Base-by-base conservation (phyloP, 2,113 vertebrate species). In the Pterocles orientalis region DNA sequence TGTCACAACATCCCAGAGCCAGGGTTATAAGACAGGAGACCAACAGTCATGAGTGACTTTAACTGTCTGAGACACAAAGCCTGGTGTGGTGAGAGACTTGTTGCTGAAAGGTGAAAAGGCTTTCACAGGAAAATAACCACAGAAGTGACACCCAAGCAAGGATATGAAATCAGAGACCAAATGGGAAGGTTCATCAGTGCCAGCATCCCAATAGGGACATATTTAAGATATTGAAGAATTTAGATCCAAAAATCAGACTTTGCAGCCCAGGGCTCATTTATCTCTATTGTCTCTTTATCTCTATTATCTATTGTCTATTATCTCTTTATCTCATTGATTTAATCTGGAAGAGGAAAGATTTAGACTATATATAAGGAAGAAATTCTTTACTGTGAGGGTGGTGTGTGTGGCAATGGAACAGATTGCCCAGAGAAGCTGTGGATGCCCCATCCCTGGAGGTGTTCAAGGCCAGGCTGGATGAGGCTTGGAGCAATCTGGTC, bases 111-210 rank as follows among this genome's bases (percentile, higher is more conserved):
- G 34, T 72, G 54, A 75, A 80, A 60, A 36, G 24, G 3, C 29
- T 86, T 94, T 57, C 28, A 29, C 43, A 34, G 15, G 53, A 90
- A 84, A 91, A 94, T 34, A 88, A 89, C 62, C 33, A 34, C 20
- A 36, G 14, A 68, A 45, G 23, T 26, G 47, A 41, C 14, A 72
- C 14, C 7, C n/a, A 69, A 29, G 6, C 10, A 73, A 17, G 9
- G 25, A 60, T 53, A 57, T 75, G 64, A 69, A 57, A 87, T 79
- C 58, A 86, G 50, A 78, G 9, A 14, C 25, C 64, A 92, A 70
- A 34, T 28, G 21, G 31, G n/a, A 88, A 57, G 8, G 8, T 58
- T 80, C 16, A 43, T 50, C 18, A 47, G 9, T 68, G 26, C 18
- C 20, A 56, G 6, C 9, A 39, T 83, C 5, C 1, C 43, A 26